Evolutionary conservation across 2,797 vertebrate species (phyloP).

Genomic region (Thripadectes ignobilis): DNA sequence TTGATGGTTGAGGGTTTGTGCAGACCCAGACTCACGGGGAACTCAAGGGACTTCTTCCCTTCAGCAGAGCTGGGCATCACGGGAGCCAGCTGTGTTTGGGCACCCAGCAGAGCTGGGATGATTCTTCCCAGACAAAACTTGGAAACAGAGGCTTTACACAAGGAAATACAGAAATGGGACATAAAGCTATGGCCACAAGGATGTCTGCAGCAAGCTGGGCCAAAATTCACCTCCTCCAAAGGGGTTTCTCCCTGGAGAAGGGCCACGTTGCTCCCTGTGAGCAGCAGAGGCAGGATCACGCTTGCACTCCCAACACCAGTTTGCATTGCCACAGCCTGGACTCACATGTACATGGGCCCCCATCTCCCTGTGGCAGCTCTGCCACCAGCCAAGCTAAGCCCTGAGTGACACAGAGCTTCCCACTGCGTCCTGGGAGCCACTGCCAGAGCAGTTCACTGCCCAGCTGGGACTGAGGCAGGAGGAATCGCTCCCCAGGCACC

Average conservation of each 20-base stretch:
- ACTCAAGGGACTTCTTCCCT: neutral
- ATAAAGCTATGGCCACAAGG: neutral
- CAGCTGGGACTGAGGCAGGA: accelerated
- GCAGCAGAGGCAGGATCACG: accelerated
- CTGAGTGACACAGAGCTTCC: neutral
- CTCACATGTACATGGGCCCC: accelerated
- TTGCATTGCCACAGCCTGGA: neutral
- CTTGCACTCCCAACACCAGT: neutral
- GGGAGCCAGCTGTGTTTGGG: neutral
- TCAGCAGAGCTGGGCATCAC: neutral
- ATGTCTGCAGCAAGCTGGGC: neutral
- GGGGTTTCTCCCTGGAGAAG: neutral
- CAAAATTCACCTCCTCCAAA: neutral
- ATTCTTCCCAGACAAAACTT: neutral
- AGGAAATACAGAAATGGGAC: neutral
- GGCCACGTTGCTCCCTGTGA: neutral
- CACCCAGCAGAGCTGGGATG: too few relatives aligned
- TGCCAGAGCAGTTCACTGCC: neutral
- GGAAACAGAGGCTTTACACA: neutral
- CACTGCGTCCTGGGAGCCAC: neutral
- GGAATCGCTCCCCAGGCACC: neutral
- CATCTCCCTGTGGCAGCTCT: neutral
- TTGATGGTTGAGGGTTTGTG: neutral
- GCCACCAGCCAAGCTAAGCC: neutral
- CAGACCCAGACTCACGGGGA: neutral